Base-by-base conservation (phyloP, 2,113 vertebrate genomes). In the Lophius piscatorius region DNA sequence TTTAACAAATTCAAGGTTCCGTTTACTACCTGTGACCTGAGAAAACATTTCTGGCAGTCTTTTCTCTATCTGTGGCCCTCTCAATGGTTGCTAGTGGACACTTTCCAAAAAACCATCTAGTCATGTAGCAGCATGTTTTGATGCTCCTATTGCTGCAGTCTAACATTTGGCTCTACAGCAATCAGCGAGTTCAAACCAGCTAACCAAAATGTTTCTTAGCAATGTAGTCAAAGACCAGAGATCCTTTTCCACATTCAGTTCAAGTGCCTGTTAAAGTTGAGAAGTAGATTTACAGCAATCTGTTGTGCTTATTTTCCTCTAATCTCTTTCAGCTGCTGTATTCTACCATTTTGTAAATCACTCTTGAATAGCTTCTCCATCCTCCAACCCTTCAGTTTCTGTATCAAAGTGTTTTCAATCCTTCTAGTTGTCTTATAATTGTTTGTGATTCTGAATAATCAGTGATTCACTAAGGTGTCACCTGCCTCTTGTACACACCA, bases 241-340 rank as follows among this genome's bases (percentile, higher is more conserved):
- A 60, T 60, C 11, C 59, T 34, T 51, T 44, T 65, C 48, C 42
- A 16, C 44, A 23, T 80, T 83, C 59, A 36, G 63, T 88, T 80
- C 6, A 88, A 89, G 89, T 91, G 90, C 88, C 87, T 89, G 63
- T 59, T 67, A 76, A n/a, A 35, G 68, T 87, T 72, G 24, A 31
- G 42, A 44, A 58, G 34, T 59, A 65, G 44, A 45, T 63, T 36
- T 63, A 26, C 71, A 61, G 21, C n/a, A 58, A 66, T 63, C 41
- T 39, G 62, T 57, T 76, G 76, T 74, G 80, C 84, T 77, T 84
- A 40, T 72, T 68, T 70, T 41, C 33, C 69, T 60, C 68, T 38
- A 74, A 82, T 75, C 47, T 67, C 52, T 68, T 63, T 47, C 33
- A 34, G 66, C 76, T 71, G 56, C 74, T 81, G 62, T 68, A 68